These are phyloP conservation scores for Dicyrtoma fusca DNA, from an alignment of 2,888 invertebrate genomes.

Conservation along the genomic window DNA sequence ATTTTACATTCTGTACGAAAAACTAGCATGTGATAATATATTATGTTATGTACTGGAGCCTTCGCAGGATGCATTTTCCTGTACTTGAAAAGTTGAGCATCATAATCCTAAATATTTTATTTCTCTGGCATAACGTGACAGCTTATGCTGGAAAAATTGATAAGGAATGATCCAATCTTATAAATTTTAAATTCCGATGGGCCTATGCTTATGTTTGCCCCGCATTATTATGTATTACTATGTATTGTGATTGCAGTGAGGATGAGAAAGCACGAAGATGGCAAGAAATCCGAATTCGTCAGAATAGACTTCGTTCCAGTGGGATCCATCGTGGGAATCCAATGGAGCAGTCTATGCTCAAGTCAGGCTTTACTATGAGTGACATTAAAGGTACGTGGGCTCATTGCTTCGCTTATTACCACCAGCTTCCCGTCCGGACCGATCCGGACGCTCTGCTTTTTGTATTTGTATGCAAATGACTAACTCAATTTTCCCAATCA, in stretches of 20 bases:
- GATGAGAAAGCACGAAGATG: slow-evolving; percentile 81
- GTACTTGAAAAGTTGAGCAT: no score
- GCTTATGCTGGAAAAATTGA: not conserved
- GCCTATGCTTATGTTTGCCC: no score
- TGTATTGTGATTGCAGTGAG: slow-evolving; percentile 65
- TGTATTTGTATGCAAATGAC: no score
- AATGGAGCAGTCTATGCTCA: slow-evolving; percentile 87
- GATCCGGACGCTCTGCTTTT: no score
- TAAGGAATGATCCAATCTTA: not conserved
- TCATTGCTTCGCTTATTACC: no score
- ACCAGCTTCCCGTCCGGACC: no score
- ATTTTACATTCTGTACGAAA: no score
- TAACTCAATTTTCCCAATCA: slow-evolving; percentile 21
- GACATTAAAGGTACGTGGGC: slow-evolving; percentile 84
- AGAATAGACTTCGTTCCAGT: slow-evolving; percentile 76
- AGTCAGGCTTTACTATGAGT: slow-evolving; percentile 85
- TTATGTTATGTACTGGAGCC: no score
- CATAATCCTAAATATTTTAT: not conserved
- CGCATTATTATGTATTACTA: no score
- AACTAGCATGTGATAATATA: no score
- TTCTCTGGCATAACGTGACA: not conserved
- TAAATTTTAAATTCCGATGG: not conserved
- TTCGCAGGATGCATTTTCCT: no score
- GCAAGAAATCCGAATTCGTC: slow-evolving; percentile 86
- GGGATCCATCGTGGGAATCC: slow-evolving; percentile 64